Evolutionary conservation across 2,113 vertebrate species (phyloP).

Genomic region (Macquaria ambigua): DNA sequence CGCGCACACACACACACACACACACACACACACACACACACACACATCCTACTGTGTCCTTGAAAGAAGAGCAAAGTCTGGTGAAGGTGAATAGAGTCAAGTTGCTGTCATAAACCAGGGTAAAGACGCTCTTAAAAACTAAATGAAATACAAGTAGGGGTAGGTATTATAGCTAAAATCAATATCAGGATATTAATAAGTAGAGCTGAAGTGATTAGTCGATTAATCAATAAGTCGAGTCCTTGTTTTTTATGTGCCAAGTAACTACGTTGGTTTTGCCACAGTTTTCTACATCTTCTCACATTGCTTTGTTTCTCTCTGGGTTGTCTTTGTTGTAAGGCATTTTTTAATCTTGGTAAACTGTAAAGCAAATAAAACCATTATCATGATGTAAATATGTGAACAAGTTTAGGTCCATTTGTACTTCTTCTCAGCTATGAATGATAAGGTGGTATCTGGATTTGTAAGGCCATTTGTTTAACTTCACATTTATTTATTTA

Average conservation of each 20-base stretch:
- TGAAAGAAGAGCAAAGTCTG: constrained; percentile 31
- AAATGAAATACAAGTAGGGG: neutral
- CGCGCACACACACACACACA: constrained; percentile 10
- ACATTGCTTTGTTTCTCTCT: neutral
- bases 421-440: neutral
- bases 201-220: neutral
- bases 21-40: constrained; percentile 13
- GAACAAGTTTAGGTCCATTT: neutral
- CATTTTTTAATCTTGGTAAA: neutral
- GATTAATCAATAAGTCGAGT: neutral
- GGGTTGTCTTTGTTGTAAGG: neutral
- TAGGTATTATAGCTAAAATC: neutral
- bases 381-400: neutral
- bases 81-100: neutral
- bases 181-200: neutral
- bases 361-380: neutral
- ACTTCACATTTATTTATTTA: neutral
- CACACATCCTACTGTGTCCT: constrained; percentile 25
- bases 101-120: neutral
- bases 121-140: neutral
- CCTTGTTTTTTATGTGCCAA: neutral
- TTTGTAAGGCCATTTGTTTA: neutral
- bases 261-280: neutral
- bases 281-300: neutral
- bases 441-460: neutral